phyloP scores from a whole-genome alignment of 2,113 vertebrate species.

The Nannobrachium achirus region DNA sequence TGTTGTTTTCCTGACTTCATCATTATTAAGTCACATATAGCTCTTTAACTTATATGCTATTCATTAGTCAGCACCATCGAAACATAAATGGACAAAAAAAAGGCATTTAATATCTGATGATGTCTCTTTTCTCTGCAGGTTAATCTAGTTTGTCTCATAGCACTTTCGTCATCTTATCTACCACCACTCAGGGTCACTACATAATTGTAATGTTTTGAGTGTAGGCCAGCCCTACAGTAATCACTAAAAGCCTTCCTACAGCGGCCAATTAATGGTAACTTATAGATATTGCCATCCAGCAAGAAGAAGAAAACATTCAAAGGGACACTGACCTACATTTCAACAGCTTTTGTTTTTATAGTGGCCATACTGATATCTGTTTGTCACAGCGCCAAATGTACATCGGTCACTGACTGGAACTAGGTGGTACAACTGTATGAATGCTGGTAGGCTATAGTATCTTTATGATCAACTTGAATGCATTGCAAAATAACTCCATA shows the following conservation, averaged over 20 bases:
- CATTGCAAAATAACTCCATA: too few relatives aligned
- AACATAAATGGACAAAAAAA: neutral
- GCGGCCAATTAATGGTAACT: slow-evolving; percentile 22
- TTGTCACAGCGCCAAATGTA: slow-evolving; percentile 28
- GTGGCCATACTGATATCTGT: slow-evolving; percentile 39
- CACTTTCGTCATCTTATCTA: slow-evolving; percentile 1
- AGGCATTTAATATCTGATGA: neutral
- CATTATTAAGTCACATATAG: neutral
- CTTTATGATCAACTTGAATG: too few relatives aligned
- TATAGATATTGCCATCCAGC: slow-evolving; percentile 11
- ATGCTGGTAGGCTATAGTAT: too few relatives aligned
- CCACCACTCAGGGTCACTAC: slow-evolving; percentile 4
- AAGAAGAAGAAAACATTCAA: slow-evolving; percentile 45
- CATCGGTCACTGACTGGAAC: slow-evolving; percentile 2
- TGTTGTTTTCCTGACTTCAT: slow-evolving; percentile 14
- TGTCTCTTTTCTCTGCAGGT: neutral
- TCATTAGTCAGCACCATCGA: slow-evolving; percentile 34
- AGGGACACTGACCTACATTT: slow-evolving; percentile 68
- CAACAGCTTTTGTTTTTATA: slow-evolving; percentile 60
- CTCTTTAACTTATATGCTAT: neutral
- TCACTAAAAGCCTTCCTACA: slow-evolving; percentile 30
- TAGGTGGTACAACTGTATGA: neutral
- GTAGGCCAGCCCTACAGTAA: neutral
- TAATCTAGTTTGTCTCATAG: neutral
- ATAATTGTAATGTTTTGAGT: slow-evolving; percentile 1